A percentile compares a stretch with the other conserved stretches of the same genome.
phyloP scores from a whole-genome alignment of 2,113 vertebrate species.

The Cyanoliseus patagonus region DNA sequence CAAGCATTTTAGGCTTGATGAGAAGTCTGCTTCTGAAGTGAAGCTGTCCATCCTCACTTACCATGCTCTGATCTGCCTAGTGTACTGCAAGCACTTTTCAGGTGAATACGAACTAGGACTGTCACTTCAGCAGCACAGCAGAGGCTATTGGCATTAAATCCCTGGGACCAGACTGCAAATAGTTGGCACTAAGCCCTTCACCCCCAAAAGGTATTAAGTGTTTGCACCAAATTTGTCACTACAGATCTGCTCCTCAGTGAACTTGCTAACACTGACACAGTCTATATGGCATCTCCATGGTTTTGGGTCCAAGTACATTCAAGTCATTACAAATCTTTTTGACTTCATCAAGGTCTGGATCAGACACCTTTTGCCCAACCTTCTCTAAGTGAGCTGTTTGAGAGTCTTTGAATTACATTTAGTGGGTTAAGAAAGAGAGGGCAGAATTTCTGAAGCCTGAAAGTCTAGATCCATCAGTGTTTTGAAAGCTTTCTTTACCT shows the following conservation, averaged over 20 bases:
- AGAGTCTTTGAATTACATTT: not conserved
- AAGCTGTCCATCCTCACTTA: not conserved
- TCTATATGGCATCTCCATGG: rapidly evolving
- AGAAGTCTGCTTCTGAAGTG: not conserved
- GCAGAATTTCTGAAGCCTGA: not conserved
- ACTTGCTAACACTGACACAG: not conserved
- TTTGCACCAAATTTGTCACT: not conserved
- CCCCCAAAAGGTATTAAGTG: rapidly evolving
- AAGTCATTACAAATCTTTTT: not conserved
- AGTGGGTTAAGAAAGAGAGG: not conserved
- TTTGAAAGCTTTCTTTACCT: slow-evolving; percentile 21
- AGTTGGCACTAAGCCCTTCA: not conserved
- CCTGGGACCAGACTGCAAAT: not conserved
- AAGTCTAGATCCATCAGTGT: not conserved
- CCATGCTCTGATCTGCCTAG: not conserved
- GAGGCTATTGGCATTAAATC: not conserved
- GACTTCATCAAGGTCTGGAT: not conserved
- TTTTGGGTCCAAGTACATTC: not conserved
- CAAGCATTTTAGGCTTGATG: not conserved
- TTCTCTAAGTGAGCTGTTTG: not conserved
- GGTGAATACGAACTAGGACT: not conserved
- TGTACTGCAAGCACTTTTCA: not conserved
- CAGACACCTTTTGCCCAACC: not conserved
- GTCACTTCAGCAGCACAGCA: not conserved
- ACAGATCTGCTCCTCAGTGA: not conserved